Conservation (phyloP, 92 coral and sea anemone genomes). For the Chrysogorgia sp. region DNA sequence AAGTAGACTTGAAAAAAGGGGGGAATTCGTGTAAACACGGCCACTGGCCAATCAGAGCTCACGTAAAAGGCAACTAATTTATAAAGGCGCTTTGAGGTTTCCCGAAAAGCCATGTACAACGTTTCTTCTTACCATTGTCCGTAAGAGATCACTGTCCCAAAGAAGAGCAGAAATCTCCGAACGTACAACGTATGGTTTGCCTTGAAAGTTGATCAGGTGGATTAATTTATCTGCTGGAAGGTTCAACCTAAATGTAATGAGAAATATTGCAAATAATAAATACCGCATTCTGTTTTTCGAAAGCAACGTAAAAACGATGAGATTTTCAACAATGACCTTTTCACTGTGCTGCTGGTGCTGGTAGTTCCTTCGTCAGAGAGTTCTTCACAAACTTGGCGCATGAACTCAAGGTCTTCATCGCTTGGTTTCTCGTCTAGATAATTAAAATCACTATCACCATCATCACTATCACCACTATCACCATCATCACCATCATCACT, state of each 20-base stretch:
- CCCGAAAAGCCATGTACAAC: background rate
- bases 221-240: constrained; percentile 62
- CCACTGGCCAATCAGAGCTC: too few species aligned
- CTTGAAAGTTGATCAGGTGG: constrained; percentile 84
- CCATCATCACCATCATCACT: too few species aligned
- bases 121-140: constrained; percentile 74
- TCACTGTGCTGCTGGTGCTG: constrained; percentile 59
- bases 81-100: background rate
- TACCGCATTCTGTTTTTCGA: background rate
- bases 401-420: constrained; percentile 71
- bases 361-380: constrained; percentile 55
- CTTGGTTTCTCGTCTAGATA: constrained; percentile 35
- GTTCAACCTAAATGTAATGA: constrained; percentile 55
- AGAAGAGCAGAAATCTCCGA: constrained; percentile 91
- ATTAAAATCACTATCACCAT: too few species aligned
- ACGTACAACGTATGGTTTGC: constrained; percentile 78
- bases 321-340: constrained; percentile 56
- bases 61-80: background rate
- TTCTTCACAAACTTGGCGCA: constrained; percentile 86
- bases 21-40: too few species aligned
- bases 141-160: constrained; percentile 88
- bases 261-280: background rate
- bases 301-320: too few species aligned
- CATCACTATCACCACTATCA: too few species aligned
- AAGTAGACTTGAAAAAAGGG: too few species aligned